phyloP scores from a whole-genome alignment of 2,797 vertebrate genomes.

The Galago senegalensis region DNA sequence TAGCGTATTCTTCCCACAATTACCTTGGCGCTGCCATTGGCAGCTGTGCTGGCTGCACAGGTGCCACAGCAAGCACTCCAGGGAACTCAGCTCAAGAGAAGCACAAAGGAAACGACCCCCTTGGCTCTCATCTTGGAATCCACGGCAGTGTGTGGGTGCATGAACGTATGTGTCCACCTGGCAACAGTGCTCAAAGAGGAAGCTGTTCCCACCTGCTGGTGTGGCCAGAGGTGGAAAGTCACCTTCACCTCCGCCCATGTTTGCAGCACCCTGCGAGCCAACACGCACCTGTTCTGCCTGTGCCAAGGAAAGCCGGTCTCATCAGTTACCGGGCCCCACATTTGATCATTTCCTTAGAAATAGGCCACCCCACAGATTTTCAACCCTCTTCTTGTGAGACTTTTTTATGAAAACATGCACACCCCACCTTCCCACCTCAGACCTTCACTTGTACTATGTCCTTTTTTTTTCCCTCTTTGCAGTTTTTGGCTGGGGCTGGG shows the following conservation, averaged over 20 bases:
- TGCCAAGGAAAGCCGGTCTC: not conserved
- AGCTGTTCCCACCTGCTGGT: not conserved
- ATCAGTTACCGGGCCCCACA: not conserved
- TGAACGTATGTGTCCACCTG: not conserved
- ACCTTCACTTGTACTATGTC: not conserved
- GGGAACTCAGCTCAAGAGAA: not conserved
- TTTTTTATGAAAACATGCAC: not conserved
- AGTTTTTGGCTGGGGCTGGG: too few species aligned
- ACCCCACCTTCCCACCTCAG: not conserved
- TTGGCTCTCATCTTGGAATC: not conserved
- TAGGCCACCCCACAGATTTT: not conserved
- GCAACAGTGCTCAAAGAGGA: not conserved
- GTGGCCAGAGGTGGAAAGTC: not conserved
- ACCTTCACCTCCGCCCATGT: not conserved
- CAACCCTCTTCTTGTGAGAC: not conserved
- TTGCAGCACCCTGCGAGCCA: not conserved
- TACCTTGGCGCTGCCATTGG: constrained; percentile 21
- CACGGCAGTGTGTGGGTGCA: not conserved
- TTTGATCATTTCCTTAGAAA: not conserved
- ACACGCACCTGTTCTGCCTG: not conserved
- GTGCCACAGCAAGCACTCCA: not conserved
- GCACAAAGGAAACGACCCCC: not conserved
- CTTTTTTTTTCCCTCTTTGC: too few species aligned
- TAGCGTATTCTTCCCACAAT: constrained; percentile 80
- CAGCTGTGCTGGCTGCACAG: constrained; percentile 80